These are phyloP conservation scores for Bucco capensis DNA, from an alignment of 2,113 vertebrate genomes.

Conservation along the genomic window DNA sequence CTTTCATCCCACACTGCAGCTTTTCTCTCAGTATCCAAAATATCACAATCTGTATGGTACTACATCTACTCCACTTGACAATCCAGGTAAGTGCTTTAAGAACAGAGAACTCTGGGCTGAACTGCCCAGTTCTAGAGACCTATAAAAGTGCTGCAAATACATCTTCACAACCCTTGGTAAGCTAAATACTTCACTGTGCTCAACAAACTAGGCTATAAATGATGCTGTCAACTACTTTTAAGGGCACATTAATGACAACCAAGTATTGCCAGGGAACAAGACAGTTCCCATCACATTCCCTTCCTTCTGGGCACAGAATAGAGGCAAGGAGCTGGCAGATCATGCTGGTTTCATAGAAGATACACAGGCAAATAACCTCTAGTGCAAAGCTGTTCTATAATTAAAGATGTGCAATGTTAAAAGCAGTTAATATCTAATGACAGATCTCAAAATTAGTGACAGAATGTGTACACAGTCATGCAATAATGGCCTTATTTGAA, in stretches of 20 bases:
- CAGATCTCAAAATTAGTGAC: neutral
- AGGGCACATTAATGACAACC: slow-evolving; percentile 11
- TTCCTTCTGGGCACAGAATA: neutral
- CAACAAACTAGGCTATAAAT: slow-evolving; percentile 5
- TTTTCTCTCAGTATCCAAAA: neutral
- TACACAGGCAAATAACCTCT: neutral
- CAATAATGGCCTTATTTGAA: neutral
- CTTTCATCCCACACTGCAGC: neutral
- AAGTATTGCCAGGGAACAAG: neutral
- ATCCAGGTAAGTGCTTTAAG: neutral
- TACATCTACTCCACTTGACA: neutral
- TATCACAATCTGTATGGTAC: neutral
- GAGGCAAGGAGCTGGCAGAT: neutral
- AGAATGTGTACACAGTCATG: neutral
- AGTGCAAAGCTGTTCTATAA: neutral
- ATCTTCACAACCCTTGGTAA: slow-evolving; percentile 32
- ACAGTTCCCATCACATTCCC: neutral
- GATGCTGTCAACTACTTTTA: slow-evolving; percentile 16
- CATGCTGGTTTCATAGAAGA: neutral
- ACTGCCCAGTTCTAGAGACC: neutral
- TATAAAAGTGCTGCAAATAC: neutral
- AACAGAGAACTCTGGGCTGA: neutral
- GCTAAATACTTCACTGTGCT: neutral
- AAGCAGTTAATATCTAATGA: neutral
- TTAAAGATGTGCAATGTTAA: neutral